These are phyloP conservation scores for Alloscopus bannaensis DNA, from an alignment of 2,888 invertebrate species.

Conservation along the genomic window DNA sequence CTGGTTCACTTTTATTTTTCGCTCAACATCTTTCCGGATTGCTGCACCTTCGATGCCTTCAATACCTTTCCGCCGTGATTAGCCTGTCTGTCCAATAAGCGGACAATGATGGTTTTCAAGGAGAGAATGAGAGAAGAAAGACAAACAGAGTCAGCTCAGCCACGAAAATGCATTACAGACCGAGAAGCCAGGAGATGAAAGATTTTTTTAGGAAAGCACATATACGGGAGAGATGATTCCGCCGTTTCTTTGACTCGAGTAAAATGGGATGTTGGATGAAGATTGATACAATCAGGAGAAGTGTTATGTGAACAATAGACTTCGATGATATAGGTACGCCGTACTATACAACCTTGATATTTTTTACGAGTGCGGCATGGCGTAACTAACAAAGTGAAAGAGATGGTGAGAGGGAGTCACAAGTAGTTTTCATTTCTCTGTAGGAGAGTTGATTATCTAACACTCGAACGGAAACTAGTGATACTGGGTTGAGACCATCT, in stretches of 20 bases:
- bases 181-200: not conserved
- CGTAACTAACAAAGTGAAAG: slow-evolving; percentile 19
- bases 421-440: slow-evolving; percentile 15
- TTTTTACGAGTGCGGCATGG: not conserved
- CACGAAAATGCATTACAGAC: not conserved
- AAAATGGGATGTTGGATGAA: slow-evolving; percentile 8
- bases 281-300: slow-evolving; percentile 17
- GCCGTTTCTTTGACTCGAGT: not conserved
- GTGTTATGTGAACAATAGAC: not conserved
- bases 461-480: slow-evolving; percentile 21
- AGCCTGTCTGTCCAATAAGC: slow-evolving; percentile 21
- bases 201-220: too few relatives aligned
- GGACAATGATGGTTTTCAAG: slow-evolving; percentile 17
- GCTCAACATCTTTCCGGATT: slow-evolving; percentile 29
- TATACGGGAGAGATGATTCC: too few relatives aligned
- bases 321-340: not conserved
- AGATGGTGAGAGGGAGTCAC: not conserved
- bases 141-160: not conserved
- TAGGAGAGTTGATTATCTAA: slow-evolving; percentile 15
- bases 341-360: too few relatives aligned
- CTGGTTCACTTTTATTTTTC: not conserved
- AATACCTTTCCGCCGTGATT: slow-evolving; percentile 20
- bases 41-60: slow-evolving; percentile 36
- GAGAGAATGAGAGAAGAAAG: not conserved
- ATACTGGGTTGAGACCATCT: slow-evolving; percentile 4